Base-by-base conservation (phyloP, 2,797 vertebrate species). In the Gouania willdenowi region DNA sequence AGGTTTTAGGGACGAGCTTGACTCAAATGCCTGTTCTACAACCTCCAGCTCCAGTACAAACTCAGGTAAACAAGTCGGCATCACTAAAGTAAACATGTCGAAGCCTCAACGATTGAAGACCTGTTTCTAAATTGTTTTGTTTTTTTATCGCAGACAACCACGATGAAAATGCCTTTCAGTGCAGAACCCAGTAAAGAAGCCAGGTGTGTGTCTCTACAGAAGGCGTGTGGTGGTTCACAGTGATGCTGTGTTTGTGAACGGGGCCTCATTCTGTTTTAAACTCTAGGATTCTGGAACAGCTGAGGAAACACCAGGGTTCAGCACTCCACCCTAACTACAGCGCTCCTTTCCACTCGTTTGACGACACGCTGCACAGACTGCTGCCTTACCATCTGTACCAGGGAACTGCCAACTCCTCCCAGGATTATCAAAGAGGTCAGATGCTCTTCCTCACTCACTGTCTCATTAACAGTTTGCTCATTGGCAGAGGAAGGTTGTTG, bases 351-450 rank as follows among this genome's bases (percentile, higher is more conserved):
- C 70, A 76, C 58, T 93, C 92, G 1, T 89, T 94, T 31, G 89
- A 93, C 51, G 94, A 98, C 20, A 89, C 92, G 1, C 63, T 95
- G 41, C 75, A 90, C 29, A 82, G 93, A 53, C 87, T 98, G 44
- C 84, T 97, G 51, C 94, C 95, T 63, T 97, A 97, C 82, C 95
- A 98, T 5, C 90, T 97, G 26, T 98, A 98, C 87, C 94, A 97
- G 84, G 95, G 95, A 13, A 86, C 89, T 37, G 84, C 93, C 29
- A 93, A 92, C 46, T 90, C 91, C 4, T 64, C 87, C 21, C 73
- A 77, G 20, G 93, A 98, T 64, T 92, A 92, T 72, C 71, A 80
- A 6, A 90, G 73, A 87, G 95, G 94, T 97, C 55, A 27, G 4
- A 20, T 3, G 19, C 6, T 5, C 20, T 20, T 5, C 6, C 19